Base-by-base conservation (phyloP, 1,140 invertebrate species). In the Melitaea cinxia region DNA sequence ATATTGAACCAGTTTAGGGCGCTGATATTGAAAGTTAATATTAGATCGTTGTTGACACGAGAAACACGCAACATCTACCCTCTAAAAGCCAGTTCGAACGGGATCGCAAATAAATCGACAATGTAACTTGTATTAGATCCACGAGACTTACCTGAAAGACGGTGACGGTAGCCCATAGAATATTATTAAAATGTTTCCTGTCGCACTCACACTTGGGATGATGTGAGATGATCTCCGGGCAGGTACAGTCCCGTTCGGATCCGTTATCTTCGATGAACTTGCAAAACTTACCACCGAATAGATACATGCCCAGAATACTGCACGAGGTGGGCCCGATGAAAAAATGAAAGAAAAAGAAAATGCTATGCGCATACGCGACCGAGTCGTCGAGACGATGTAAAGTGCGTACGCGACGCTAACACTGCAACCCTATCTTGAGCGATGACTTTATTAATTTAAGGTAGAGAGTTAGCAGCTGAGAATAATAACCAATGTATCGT, bases 201-300 rank as follows among this genome's bases (percentile, higher is more conserved):
- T 98, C 97, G 93, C 97, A 98, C 91, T 96, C 95, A 93, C 97
- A 98, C 91, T 95, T 93, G 84, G 95, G 94, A 92, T 97, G 94
- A 86, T 95, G 94, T 88, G 94, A 95, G 88, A 96, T 93, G 89
- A 97, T 95, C 93, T 98, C 97, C 83, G 94, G 93, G 94, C 97
- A 99, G 89, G 95, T 96, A 93, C 98, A 99, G 91, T 95, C 95
- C 83, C 94, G 94, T 92, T 94, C 95, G 91, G 96, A 94, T 88
- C 94, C 94, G 92, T 94, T 94, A 92, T 96, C 95, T 92, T 98
- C 96, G 91, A 94, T 94, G 94, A 95, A 96, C 95, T 97, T 98
- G 96, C 98, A 99, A 97, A 99, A 98, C 95, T 98, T 98, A 96
- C 97, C 97, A 92, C 97, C 97, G 94, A 99, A 99, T 92, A 99